Evolutionary conservation across 2,797 vertebrate genomes (phyloP).

Genomic region (Neosilurus mollespiculum): DNA sequence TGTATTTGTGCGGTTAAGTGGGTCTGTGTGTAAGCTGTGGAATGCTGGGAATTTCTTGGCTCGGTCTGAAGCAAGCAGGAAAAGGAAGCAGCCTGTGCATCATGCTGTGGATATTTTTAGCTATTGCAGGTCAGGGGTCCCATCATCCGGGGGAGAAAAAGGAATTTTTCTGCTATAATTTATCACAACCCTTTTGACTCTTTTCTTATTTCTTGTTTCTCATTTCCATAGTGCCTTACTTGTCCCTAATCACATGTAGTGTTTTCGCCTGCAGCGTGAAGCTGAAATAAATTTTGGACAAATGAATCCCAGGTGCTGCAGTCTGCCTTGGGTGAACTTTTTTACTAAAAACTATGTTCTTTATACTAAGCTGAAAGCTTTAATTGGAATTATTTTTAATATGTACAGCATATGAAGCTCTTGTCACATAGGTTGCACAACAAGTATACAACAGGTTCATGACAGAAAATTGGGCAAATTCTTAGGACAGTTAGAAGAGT

Average conservation of each 20-base stretch:
- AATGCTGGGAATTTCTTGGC: conserved; percentile 57
- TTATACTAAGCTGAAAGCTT: conserved; percentile 17
- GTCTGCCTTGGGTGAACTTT: neutral
- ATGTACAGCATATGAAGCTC: conserved; percentile 17
- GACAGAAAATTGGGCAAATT: no score
- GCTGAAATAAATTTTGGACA: neutral
- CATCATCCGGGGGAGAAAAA: conserved; percentile 64
- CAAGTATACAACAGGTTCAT: no score
- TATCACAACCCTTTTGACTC: conserved; percentile 52
- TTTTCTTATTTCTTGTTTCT: conserved; percentile 50
- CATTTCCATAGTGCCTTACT: conserved; percentile 28
- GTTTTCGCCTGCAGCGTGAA: neutral
- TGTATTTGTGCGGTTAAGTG: conserved; percentile 19
- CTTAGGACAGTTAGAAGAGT: no score
- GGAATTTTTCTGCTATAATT: conserved; percentile 63
- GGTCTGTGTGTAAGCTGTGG: conserved; percentile 32
- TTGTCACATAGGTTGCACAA: no score
- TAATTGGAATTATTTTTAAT: neutral
- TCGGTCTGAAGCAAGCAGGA: conserved; percentile 69
- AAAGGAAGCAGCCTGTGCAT: conserved; percentile 67
- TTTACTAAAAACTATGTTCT: neutral
- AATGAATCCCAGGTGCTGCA: neutral
- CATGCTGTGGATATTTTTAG: conserved; percentile 79
- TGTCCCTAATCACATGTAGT: conserved; percentile 21
- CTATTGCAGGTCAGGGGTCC: conserved; percentile 68